Conservation (phyloP, 2,888 invertebrate species). For the Willowsia nigromaculata region DNA sequence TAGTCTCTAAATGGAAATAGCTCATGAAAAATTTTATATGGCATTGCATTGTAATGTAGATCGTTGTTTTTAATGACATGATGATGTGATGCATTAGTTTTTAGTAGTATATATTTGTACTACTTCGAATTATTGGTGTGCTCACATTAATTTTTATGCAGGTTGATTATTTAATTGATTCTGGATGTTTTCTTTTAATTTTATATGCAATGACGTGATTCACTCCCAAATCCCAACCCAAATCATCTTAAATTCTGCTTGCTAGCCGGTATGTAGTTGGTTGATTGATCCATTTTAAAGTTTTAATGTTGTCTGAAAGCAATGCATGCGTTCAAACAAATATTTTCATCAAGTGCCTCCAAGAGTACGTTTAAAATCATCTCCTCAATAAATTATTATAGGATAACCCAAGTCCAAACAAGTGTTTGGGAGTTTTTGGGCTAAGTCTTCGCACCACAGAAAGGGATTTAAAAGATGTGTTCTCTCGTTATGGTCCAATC, state of each 20-base stretch:
- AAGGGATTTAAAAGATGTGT: constrained; percentile 82
- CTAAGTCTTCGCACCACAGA: constrained; percentile 83
- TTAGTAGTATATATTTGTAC: background rate
- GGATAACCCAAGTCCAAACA: constrained; percentile 82
- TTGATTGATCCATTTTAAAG: constrained; percentile 5
- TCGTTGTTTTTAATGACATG: background rate
- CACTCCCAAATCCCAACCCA: constrained; percentile 28
- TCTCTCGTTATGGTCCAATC: constrained; percentile 83
- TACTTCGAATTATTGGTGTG: no score
- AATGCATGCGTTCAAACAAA: background rate
- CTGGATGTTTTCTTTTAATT: constrained; percentile 48
- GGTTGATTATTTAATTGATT: constrained; percentile 39
- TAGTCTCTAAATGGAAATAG: no score
- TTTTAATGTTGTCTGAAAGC: background rate
- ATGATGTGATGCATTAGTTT: background rate
- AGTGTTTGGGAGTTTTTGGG: constrained; percentile 83
- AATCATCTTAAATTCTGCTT: constrained; percentile 52
- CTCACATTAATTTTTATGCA: background rate
- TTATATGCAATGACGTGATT: constrained; percentile 47
- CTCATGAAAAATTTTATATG: background rate
- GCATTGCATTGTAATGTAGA: background rate
- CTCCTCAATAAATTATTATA: constrained; percentile 66
- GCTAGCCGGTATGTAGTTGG: constrained; percentile 60
- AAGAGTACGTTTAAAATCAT: background rate
- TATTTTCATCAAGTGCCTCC: background rate